Conservation (phyloP, 2,113 vertebrate species). For the Aptenodytes forsteri region DNA sequence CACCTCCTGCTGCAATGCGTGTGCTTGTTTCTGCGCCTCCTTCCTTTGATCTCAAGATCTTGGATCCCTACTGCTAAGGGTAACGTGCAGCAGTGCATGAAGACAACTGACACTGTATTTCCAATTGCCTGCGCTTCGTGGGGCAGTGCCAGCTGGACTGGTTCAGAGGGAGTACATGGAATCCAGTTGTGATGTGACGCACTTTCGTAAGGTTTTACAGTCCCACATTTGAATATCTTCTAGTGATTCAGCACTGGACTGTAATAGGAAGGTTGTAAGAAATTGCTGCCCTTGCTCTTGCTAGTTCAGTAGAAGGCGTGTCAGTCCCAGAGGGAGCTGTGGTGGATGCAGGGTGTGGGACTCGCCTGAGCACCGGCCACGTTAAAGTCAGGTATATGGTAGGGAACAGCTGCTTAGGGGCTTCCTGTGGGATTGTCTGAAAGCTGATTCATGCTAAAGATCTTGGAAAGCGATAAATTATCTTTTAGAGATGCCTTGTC, state of each 20-base stretch:
- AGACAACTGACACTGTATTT: neutral
- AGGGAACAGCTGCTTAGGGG: neutral
- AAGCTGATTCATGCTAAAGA: neutral
- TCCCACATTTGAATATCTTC: neutral
- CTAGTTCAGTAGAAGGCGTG: neutral
- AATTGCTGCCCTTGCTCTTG: neutral
- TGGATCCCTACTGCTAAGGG: neutral
- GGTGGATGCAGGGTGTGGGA: accelerated
- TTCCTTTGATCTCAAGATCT: conserved; percentile 48
- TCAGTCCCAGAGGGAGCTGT: neutral
- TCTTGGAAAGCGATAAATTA: neutral
- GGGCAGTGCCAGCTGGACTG: neutral
- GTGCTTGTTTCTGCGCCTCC: neutral
- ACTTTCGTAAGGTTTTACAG: neutral
- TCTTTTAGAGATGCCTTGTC: neutral
- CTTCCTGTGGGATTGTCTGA: neutral
- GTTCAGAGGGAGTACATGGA: neutral
- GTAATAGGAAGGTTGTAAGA: neutral
- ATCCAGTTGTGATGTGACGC: neutral
- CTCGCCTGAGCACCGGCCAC: accelerated
- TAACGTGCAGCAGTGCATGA: conserved; percentile 7
- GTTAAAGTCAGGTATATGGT: neutral
- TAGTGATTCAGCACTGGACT: neutral
- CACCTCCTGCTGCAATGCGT: conserved; percentile 41
- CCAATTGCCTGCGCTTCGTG: neutral